Evolutionary conservation across 2,113 vertebrate species (phyloP).

Genomic region (Platanista minor): DNA sequence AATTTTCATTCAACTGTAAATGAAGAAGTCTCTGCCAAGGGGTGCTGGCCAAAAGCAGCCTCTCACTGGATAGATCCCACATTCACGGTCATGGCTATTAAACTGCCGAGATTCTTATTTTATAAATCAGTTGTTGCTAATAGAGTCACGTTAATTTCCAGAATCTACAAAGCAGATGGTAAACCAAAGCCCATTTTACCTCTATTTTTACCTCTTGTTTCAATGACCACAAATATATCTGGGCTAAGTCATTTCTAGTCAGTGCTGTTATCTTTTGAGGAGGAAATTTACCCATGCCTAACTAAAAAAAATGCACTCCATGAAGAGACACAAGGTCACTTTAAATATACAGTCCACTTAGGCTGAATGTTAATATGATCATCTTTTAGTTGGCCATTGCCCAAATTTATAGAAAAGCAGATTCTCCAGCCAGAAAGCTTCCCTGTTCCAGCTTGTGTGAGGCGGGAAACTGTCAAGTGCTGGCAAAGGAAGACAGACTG

Average conservation of each 20-base stretch:
- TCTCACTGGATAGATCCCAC: background rate
- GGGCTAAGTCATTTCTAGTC: background rate
- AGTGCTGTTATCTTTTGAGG: background rate
- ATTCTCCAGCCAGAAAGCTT: background rate
- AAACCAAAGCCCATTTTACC: background rate
- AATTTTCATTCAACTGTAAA: slow-evolving; percentile 6
- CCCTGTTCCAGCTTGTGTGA: background rate
- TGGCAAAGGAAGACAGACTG: background rate
- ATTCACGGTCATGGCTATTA: background rate
- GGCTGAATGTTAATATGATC: background rate
- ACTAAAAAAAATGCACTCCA: background rate
- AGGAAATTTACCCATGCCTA: background rate
- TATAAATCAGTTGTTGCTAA: background rate
- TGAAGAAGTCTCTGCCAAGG: background rate
- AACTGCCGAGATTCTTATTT: background rate
- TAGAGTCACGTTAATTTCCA: background rate
- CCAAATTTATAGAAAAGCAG: background rate
- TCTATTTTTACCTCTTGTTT: slow-evolving; percentile 14
- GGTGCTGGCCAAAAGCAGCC: background rate
- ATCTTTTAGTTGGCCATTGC: background rate
- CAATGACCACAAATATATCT: background rate
- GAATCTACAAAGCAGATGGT: background rate
- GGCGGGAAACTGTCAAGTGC: background rate
- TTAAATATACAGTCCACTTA: background rate
- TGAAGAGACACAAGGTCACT: background rate